A percentile compares a stretch with the other conserved stretches of the same genome.
Conservation (phyloP, 2,113 vertebrate species). For the Grammomys surdaster region DNA sequence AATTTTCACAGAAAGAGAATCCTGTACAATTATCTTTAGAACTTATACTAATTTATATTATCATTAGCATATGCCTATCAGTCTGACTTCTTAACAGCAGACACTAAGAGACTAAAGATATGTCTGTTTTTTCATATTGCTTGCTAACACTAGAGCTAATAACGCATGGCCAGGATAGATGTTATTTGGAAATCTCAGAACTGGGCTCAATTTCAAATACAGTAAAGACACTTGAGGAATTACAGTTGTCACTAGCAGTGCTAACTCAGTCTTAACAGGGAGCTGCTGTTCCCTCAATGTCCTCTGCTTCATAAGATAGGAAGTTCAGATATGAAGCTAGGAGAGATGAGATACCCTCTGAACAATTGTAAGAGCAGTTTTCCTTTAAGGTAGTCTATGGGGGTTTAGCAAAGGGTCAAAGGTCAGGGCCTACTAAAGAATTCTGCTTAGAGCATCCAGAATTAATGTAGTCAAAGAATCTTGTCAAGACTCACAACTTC, state of each 20-base stretch:
- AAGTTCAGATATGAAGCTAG: neutral
- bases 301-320: neutral
- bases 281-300: neutral
- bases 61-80: neutral
- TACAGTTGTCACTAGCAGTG: neutral
- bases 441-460: neutral
- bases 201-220: neutral
- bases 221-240: neutral
- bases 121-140: neutral
- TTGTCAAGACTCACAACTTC: neutral
- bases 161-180: neutral
- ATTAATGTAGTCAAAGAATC: neutral
- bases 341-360: neutral
- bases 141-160: neutral
- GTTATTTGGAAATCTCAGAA: constrained; percentile 46
- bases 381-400: neutral
- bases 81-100: neutral
- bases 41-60: constrained; percentile 19
- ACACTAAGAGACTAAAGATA: neutral
- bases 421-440: neutral
- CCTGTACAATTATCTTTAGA: neutral
- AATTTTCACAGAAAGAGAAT: neutral
- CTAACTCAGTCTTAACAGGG: neutral
- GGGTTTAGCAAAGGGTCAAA: neutral
- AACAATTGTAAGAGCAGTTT: neutral